These are phyloP conservation scores for Triplophysa rosa DNA, from an alignment of 2,113 vertebrate genomes.

Conservation along the genomic window DNA sequence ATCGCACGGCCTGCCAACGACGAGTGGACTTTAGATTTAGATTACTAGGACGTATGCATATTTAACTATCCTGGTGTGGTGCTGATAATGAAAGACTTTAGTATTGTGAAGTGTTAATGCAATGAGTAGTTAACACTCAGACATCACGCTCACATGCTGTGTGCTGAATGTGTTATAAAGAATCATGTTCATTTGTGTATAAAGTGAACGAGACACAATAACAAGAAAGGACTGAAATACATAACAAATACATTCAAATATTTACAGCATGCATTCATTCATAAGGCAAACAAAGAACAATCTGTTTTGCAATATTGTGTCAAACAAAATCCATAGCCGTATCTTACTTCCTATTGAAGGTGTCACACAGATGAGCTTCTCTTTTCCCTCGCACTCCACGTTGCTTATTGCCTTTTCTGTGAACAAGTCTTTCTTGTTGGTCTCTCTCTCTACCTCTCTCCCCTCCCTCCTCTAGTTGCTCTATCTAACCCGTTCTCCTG, in stretches of 20 bases:
- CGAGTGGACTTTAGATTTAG: slow-evolving; percentile 18
- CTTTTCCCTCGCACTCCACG: slow-evolving; percentile 11
- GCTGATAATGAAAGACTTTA: not conserved
- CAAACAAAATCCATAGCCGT: slow-evolving; percentile 25
- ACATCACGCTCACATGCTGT: not conserved
- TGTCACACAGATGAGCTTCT: slow-evolving; percentile 23
- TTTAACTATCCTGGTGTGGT: not conserved
- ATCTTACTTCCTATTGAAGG: slow-evolving; percentile 52
- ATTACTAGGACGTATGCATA: slow-evolving; percentile 29
- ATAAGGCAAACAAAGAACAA: slow-evolving; percentile 10
- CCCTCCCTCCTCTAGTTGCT: slow-evolving; percentile 8
- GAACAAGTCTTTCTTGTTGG: slow-evolving; percentile 13
- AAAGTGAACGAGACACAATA: slow-evolving; percentile 3
- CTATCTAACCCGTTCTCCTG: slow-evolving; percentile 7
- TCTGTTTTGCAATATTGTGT: slow-evolving; percentile 6
- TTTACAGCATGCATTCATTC: not conserved
- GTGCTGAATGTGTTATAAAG: not conserved
- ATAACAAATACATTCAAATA: slow-evolving; percentile 1
- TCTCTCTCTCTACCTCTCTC: slow-evolving; percentile 9
- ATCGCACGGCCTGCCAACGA: slow-evolving; percentile 24
- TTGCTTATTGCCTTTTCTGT: slow-evolving; percentile 29
- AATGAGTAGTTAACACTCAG: not conserved
- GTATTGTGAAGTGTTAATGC: not conserved
- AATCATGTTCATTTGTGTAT: not conserved
- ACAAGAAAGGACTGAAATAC: not conserved